A percentile compares a stretch with the other conserved stretches of the same genome.
phyloP scores from a whole-genome alignment of 2,113 vertebrate genomes.

The Limnothrissa miodon region DNA sequence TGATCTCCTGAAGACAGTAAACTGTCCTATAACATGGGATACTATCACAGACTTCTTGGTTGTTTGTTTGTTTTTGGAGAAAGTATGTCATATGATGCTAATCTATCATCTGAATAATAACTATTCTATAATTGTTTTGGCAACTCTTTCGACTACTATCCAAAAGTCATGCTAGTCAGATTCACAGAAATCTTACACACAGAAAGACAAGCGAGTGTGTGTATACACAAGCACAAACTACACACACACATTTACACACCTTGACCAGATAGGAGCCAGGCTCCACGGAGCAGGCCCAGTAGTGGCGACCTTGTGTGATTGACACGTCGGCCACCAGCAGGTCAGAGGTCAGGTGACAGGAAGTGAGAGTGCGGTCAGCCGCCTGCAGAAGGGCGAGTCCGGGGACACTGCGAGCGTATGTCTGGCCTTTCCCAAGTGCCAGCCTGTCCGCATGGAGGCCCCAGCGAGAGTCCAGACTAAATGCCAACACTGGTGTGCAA shows the following conservation, averaged over 20 bases:
- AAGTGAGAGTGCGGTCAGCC: conserved; percentile 87
- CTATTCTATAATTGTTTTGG: neutral
- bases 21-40: neutral
- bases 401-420: conserved; percentile 86
- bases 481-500: conserved; percentile 91
- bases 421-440: conserved; percentile 89
- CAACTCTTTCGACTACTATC: neutral
- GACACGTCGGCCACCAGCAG: conserved; percentile 82
- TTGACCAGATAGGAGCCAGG: conserved; percentile 95
- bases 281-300: conserved; percentile 96
- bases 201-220: no score
- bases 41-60: neutral
- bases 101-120: neutral
- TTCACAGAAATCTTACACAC: neutral
- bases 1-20: neutral
- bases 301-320: conserved; percentile 89
- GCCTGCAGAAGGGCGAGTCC: conserved; percentile 82
- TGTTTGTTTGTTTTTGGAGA: neutral
- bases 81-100: neutral
- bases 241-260: conserved; percentile 48
- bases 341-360: conserved; percentile 91
- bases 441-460: conserved; percentile 86
- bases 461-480: conserved; percentile 92
- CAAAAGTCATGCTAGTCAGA: neutral
- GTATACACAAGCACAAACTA: neutral